A percentile compares a stretch with the other conserved stretches of the same genome.
Evolutionary conservation across 2,797 vertebrate species (phyloP).

Genomic region (Acomys russatus): DNA sequence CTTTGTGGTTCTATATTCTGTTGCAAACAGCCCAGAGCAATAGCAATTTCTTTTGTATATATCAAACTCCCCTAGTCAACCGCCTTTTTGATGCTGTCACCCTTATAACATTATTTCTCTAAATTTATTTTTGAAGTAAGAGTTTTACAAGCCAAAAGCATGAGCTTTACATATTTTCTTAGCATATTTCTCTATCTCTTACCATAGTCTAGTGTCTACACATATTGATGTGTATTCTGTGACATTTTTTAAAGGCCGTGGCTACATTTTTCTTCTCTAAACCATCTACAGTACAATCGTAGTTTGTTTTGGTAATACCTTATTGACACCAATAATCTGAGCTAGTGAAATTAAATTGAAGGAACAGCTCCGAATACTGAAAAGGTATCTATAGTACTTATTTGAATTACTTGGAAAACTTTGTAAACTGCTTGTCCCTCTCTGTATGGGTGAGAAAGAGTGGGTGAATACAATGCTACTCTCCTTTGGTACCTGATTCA

Average conservation of each 20-base stretch:
- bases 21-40: not conserved
- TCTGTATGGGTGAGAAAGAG: not conserved
- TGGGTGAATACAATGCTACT: not conserved
- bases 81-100: not conserved
- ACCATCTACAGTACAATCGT: not conserved
- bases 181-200: not conserved
- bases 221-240: not conserved
- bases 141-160: not conserved
- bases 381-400: not conserved
- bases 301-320: not conserved
- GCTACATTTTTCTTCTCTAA: not conserved
- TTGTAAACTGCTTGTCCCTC: not conserved
- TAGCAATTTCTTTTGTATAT: not conserved
- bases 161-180: not conserved
- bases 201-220: not conserved
- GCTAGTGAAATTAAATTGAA: constrained; percentile 33
- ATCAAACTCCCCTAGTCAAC: not conserved
- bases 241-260: not conserved
- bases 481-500: not conserved
- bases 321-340: not conserved
- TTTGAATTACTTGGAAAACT: not conserved
- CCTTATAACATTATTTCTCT: not conserved
- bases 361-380: not conserved
- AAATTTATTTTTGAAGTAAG: not conserved
- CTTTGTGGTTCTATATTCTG: not conserved